A percentile compares a stretch with the other conserved stretches of the same genome.
Evolutionary conservation across 2,113 vertebrate genomes (phyloP).

Genomic region (Pleuronectes platessa): DNA sequence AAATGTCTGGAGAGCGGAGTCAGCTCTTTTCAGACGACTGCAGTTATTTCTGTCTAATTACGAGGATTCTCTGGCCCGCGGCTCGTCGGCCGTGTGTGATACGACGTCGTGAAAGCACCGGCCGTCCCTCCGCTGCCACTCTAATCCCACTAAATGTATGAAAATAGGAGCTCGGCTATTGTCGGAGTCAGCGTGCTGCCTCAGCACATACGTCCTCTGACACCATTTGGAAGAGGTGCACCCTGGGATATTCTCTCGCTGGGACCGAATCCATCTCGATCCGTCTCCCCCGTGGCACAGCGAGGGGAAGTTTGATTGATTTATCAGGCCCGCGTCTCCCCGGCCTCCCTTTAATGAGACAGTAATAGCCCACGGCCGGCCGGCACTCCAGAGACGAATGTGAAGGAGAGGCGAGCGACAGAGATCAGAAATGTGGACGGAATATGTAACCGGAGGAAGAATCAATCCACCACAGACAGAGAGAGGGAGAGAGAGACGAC

Average conservation of each 20-base stretch:
- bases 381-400: slow-evolving; percentile 67
- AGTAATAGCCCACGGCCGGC: slow-evolving; percentile 78
- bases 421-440: slow-evolving; percentile 71
- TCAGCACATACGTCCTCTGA: slow-evolving; percentile 69
- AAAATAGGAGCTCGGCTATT: slow-evolving; percentile 67
- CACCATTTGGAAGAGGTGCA: slow-evolving; percentile 72
- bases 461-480: slow-evolving; percentile 65
- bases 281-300: slow-evolving; percentile 71
- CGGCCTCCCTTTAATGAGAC: slow-evolving; percentile 81
- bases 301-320: slow-evolving; percentile 81
- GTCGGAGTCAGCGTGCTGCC: slow-evolving; percentile 63
- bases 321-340: slow-evolving; percentile 76
- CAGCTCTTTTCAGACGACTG: background rate
- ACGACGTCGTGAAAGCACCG: slow-evolving; percentile 40
- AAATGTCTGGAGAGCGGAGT: background rate
- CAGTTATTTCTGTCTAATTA: slow-evolving; percentile 57
- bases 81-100: slow-evolving; percentile 37
- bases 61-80: slow-evolving; percentile 14
- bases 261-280: slow-evolving; percentile 76
- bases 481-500: background rate
- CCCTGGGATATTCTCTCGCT: slow-evolving; percentile 70
- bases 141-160: slow-evolving; percentile 61
- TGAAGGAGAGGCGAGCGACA: slow-evolving; percentile 58
- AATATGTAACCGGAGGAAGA: slow-evolving; percentile 72
- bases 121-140: slow-evolving; percentile 42